Base-by-base conservation (phyloP, 1,140 invertebrate species). In the Eurosta solidaginis region DNA sequence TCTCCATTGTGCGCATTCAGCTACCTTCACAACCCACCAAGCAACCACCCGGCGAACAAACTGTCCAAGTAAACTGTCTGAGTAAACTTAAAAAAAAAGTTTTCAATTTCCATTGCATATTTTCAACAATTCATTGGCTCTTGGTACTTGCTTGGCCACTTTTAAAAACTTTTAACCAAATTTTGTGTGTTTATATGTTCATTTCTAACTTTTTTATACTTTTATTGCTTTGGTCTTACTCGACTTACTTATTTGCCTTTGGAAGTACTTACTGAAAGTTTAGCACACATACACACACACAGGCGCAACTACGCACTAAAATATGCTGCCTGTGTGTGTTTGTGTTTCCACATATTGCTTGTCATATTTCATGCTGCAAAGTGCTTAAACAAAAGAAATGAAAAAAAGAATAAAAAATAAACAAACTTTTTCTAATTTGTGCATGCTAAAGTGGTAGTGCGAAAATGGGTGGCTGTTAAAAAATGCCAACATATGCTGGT, bases 91-190 rank as follows among this genome's bases (percentile, higher is more conserved):
- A n/a, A 33, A 29, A 40, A 20, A 68, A 68, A 68, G 59, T 68
- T 68, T 68, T 68, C 59, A 68, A 68, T 68, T 68, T 40, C 59
- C 59, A 68, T 33, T 68, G 14, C 59, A 68, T 68, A 42, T 40
- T 68, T 1, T 20, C 33, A 40, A 20, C 33, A 68, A 33, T 27
- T 40, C 33, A 59, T 68, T 68, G 29, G 59, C 1, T 68, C 33
- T 20, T 20, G 33, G 6, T 68, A 7, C 59, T 68, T 40, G 59
- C 12, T 42, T 68, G 59, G 59, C 9, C 59, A 33, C 1, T 25
- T 59, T 68, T 42, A 33, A 22, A 42, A 40, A 36, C n/a, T 68
- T 68, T 22, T 40, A n/a, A 1, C 0, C 33, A n/a, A 40, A 40
- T 20, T 68, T 20, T 68, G 9, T 68, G 59, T 33, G 17, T n/a